A percentile compares a stretch with the other conserved stretches of the same genome.
phyloP scores from a whole-genome alignment of 2,888 invertebrate species.

The Ischnura elegans region DNA sequence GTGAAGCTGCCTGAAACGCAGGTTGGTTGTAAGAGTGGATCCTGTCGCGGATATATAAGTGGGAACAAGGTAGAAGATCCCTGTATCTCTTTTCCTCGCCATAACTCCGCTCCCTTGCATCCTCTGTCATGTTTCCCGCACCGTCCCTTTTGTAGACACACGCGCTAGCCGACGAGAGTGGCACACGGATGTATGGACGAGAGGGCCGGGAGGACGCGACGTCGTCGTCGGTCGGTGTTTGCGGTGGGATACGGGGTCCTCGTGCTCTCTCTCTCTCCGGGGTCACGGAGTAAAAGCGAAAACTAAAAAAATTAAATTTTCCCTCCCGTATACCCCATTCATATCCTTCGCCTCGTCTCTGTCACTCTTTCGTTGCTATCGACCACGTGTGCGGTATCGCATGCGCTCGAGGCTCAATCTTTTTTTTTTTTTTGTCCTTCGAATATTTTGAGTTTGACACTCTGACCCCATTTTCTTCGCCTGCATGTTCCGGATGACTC shows the following conservation, averaged over 20 bases:
- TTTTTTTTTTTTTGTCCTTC: background rate
- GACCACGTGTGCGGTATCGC: too few relatives aligned
- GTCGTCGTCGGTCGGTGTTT: background rate
- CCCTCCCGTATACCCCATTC: background rate
- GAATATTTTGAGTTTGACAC: background rate
- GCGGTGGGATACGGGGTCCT: constrained; percentile 24
- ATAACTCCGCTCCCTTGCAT: too few relatives aligned
- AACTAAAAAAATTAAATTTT: background rate
- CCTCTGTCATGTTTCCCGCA: background rate
- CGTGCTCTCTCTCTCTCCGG: background rate
- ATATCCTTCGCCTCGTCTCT: background rate
- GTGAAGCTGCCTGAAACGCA: too few relatives aligned
- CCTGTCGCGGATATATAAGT: too few relatives aligned
- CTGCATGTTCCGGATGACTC: background rate
- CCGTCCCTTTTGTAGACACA: background rate
- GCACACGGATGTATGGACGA: background rate
- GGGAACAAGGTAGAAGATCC: too few relatives aligned
- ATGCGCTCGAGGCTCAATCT: background rate
- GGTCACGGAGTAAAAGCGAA: constrained; percentile 10
- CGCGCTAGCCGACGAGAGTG: background rate
- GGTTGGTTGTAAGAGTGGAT: too few relatives aligned
- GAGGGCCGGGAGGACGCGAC: constrained; percentile 8
- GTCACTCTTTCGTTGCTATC: background rate
- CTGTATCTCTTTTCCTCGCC: too few relatives aligned
- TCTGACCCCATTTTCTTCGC: background rate